Base-by-base conservation (phyloP, 2,797 vertebrate genomes). In the Peromyscus aztecus region DNA sequence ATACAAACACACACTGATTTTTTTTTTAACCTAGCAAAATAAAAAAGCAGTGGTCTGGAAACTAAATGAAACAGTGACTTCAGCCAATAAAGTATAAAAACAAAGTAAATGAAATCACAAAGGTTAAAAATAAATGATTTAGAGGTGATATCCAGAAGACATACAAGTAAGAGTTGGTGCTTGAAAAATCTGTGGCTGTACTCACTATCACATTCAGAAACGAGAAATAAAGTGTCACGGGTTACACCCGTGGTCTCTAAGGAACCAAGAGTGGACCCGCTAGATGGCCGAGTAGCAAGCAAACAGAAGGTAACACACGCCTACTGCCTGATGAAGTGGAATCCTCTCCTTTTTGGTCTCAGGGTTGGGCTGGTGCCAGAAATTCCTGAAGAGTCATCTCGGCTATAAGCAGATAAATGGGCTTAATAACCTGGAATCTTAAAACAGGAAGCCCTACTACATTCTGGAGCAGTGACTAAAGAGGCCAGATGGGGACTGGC, bases 371-470 rank as follows among this genome's bases (percentile, higher is more conserved):
- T 14, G 99, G 99, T 31, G 99, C 99, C 0, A 98, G 99, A 89
- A 99, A 99, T 0, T 99, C 99, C 89, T 99, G 99, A 99, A 99
- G 99, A 0, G 99, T 99, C 23, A 99, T 99, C 89, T 99, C 99
- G 97, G 34, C 34, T n/a, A 14, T 52, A 99, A 99, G 99, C 99
- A 99, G 99, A 99, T 99, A 98, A 99, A 46, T 21, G 40, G 57
- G n/a, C 29, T 40, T 37, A 88, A 23, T 78, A 63, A 78, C 57
- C 80, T 10, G 0, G 76, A 40, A 17, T 16, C 34, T 29, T 11
- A 16, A 37, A 59, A 46, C 55, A n/a, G 5, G 43, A 71, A 59
- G 13, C 10, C 81, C 69, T 69, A 14, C 65, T 49, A 37, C 29
- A 16, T 40, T 46, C 12, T 59, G 10, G 14, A 71, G 16, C 49